A percentile compares a stretch with the other conserved stretches of the same genome.
phyloP scores from a whole-genome alignment of 1,140 invertebrate species.

The Halictus rubicundus region DNA sequence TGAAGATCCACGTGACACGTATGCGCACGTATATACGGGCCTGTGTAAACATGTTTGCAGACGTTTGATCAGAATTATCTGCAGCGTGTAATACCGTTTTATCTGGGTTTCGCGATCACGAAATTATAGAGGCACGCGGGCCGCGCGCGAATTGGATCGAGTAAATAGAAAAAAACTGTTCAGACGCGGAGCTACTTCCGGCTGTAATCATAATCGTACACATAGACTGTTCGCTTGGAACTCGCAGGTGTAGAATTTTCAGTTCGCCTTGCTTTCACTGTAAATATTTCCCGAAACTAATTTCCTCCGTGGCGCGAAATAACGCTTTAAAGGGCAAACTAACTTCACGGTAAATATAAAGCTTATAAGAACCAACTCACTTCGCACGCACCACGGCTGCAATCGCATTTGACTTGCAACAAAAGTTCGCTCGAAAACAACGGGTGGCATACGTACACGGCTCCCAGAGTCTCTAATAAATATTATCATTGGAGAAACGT shows the following conservation, averaged over 20 bases:
- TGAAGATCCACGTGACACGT: too few relatives aligned
- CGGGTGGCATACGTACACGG: background rate
- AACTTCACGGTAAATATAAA: slow-evolving; percentile 28
- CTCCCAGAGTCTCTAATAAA: background rate
- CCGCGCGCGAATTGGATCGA: too few relatives aligned
- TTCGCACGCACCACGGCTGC: background rate
- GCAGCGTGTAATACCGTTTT: too few relatives aligned
- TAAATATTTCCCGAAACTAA: slow-evolving; percentile 23
- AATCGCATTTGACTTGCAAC: slow-evolving; percentile 8
- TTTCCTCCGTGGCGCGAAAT: slow-evolving; percentile 3
- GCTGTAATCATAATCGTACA: background rate
- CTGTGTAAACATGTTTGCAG: too few relatives aligned
- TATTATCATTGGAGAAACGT: too few relatives aligned
- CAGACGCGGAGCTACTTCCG: too few relatives aligned
- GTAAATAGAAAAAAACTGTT: too few relatives aligned
- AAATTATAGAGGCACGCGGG: too few relatives aligned
- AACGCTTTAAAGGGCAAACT: background rate
- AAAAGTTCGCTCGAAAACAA: background rate
- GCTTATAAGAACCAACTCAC: background rate
- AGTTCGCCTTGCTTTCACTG: background rate
- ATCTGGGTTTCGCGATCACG: too few relatives aligned
- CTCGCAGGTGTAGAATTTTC: slow-evolving; percentile 6
- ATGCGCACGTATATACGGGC: too few relatives aligned
- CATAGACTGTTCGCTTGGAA: background rate
- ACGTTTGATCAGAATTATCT: too few relatives aligned